Conservation (phyloP, 2,888 invertebrate species). For the Lysandra bellargus region DNA sequence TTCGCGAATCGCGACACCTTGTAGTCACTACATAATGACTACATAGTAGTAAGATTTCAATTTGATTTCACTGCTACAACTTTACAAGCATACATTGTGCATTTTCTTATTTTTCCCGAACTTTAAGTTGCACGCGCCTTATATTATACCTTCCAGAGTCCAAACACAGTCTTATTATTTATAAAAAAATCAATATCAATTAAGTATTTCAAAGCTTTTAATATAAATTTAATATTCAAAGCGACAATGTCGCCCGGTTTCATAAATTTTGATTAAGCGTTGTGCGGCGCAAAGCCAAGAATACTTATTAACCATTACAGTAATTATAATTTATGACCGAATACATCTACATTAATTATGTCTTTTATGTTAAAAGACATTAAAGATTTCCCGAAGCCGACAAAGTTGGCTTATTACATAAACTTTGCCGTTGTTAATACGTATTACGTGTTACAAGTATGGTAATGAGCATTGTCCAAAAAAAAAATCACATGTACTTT, state of each 20-base stretch:
- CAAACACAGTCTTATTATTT: not conserved
- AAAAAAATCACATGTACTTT: no score
- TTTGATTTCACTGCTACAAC: no score
- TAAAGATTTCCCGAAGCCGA: not conserved
- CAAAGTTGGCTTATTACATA: not conserved
- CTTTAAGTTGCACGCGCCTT: no score
- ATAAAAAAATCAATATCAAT: not conserved
- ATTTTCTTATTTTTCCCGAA: no score
- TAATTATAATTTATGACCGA: constrained; percentile 26
- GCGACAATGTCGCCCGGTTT: not conserved
- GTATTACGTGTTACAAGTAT: not conserved
- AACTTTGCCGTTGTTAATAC: not conserved
- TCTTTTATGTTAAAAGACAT: constrained; percentile 5
- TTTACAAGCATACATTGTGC: no score
- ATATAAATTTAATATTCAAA: constrained; percentile 5
- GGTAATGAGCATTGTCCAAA: no score
- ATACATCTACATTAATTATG: constrained; percentile 21
- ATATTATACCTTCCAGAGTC: no score
- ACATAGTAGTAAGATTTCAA: no score
- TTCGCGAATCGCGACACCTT: no score
- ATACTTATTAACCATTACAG: constrained; percentile 24
- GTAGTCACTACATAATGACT: no score
- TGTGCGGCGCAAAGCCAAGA: not conserved
- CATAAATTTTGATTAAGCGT: not conserved
- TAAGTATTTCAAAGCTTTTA: not conserved